These are phyloP conservation scores for Leptopilina clavipes DNA, from an alignment of 1,140 invertebrate genomes.

Conservation along the genomic window DNA sequence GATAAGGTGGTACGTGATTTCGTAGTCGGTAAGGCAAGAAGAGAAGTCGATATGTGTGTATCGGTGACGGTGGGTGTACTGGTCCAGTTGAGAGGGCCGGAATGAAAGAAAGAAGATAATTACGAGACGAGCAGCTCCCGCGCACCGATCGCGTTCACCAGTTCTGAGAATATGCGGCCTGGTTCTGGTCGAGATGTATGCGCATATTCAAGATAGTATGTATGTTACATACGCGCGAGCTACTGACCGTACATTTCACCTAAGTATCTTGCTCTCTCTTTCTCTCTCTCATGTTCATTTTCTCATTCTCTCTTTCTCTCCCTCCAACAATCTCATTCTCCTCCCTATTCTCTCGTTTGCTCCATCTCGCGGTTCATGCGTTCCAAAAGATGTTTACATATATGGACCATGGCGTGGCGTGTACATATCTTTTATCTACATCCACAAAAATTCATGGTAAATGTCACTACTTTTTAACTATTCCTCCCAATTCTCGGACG, in stretches of 20 bases:
- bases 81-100: conserved; percentile 47
- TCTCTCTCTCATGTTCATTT: conserved; percentile 27
- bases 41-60: conserved; percentile 38
- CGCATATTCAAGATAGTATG: conserved; percentile 76
- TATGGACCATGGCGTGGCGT: conserved; percentile 61
- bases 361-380: conserved; percentile 63
- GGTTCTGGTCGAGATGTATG: conserved; percentile 68
- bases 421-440: conserved; percentile 58
- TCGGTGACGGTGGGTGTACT: conserved; percentile 42
- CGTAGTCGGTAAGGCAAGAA: conserved; percentile 45
- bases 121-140: conserved; percentile 72
- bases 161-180: conserved; percentile 71
- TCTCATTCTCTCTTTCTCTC: conserved; percentile 42
- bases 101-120: conserved; percentile 69
- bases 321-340: conserved; percentile 37
- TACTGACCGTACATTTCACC: conserved; percentile 64
- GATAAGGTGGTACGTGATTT: conserved; percentile 47
- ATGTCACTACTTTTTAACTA: too few species aligned
- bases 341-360: conserved; percentile 36
- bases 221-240: conserved; percentile 73
- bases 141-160: conserved; percentile 67
- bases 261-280: conserved; percentile 40
- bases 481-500: not conserved
- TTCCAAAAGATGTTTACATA: conserved; percentile 73
- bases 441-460: too few species aligned